phyloP scores from a whole-genome alignment of 2,888 invertebrate genomes.

The Sarcophaga variegata region DNA sequence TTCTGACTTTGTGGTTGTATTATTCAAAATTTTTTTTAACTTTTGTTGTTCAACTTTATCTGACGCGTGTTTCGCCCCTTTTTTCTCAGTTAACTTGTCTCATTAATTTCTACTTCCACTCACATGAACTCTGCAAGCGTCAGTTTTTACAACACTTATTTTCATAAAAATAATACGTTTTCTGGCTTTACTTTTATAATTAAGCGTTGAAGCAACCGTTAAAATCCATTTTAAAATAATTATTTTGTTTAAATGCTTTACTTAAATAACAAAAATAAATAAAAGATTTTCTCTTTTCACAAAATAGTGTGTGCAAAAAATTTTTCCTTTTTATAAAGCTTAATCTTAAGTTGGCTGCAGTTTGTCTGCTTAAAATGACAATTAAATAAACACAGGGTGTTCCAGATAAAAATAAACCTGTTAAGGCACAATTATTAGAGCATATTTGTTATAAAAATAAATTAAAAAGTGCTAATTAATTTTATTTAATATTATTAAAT shows the following conservation, averaged over 20 bases:
- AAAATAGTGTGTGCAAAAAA: conserved; percentile 53
- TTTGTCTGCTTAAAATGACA: conserved; percentile 29
- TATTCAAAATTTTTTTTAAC: background rate
- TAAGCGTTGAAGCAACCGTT: background rate
- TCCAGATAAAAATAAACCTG: background rate
- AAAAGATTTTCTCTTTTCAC: background rate
- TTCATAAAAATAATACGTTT: background rate
- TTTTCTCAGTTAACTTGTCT: conserved; percentile 10
- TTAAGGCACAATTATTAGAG: too few species aligned
- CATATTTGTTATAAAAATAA: too few species aligned
- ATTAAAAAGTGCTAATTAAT: too few species aligned
- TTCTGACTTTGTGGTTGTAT: background rate
- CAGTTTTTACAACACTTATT: background rate
- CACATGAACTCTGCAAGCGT: background rate
- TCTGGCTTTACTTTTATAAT: conserved; percentile 7
- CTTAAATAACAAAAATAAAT: conserved; percentile 6
- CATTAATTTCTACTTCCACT: conserved; percentile 7
- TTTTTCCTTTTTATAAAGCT: conserved; percentile 51
- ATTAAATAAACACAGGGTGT: conserved; percentile 4
- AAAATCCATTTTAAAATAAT: conserved; percentile 41
- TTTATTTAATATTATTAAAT: too few species aligned
- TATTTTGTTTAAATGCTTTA: background rate
- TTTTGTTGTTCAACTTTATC: background rate
- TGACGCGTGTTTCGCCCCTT: conserved; percentile 42
- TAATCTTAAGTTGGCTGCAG: conserved; percentile 64